Evolutionary conservation across 2,113 vertebrate species (phyloP).

Genomic region (Nibea coibor): DNA sequence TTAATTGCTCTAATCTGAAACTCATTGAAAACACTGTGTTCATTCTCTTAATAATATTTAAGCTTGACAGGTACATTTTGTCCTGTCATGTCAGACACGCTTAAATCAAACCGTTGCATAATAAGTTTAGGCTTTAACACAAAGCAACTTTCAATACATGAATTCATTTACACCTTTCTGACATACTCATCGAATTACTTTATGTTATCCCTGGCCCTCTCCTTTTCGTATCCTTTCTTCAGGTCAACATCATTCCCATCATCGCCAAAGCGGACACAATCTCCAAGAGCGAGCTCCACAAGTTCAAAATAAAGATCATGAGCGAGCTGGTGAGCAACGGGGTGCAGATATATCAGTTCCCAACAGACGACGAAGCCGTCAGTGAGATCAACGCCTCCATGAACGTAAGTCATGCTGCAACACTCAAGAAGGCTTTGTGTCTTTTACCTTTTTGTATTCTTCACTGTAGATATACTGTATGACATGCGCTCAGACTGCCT

Average conservation of each 20-base stretch:
- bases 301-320: slow-evolving; percentile 99
- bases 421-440: neutral
- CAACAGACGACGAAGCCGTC: slow-evolving; percentile 93
- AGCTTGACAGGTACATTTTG: neutral
- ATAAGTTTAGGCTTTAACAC: neutral
- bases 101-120: neutral
- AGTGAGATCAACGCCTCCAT: slow-evolving; percentile 97
- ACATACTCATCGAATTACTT: neutral
- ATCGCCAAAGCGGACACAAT: slow-evolving; percentile 99
- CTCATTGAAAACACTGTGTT: neutral
- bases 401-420: slow-evolving; percentile 89
- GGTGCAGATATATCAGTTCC: slow-evolving; percentile 99
- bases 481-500: neutral
- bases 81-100: slow-evolving; percentile 8
- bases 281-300: slow-evolving; percentile 97
- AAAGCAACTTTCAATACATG: neutral
- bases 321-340: slow-evolving; percentile 98
- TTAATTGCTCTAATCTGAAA: slow-evolving; percentile 23
- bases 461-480: neutral
- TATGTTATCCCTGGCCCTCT: neutral
- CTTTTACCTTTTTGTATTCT: neutral
- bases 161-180: neutral
- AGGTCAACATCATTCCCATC: slow-evolving; percentile 99
- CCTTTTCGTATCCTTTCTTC: neutral
- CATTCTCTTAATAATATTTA: neutral